Percentiles rank a stretch among this genome's conserved stretches.
These are phyloP conservation scores for Carassius gibelio DNA, from an alignment of 2,113 vertebrate species.

Conservation along the genomic window DNA sequence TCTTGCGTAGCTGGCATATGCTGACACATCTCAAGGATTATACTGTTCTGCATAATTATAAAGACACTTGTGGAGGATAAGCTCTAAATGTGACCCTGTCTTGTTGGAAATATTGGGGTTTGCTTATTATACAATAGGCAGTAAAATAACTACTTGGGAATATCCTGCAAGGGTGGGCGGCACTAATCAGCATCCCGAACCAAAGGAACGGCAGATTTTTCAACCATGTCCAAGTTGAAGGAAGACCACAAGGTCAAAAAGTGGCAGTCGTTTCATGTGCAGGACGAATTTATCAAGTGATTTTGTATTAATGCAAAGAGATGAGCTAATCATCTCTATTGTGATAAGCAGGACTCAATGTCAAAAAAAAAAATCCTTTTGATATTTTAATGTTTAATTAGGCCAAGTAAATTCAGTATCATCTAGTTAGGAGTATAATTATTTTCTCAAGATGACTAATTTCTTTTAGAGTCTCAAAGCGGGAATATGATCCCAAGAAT, in stretches of 20 bases:
- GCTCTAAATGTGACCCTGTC: slow-evolving; percentile 1
- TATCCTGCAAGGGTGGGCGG: neutral
- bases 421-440: slow-evolving; percentile 45
- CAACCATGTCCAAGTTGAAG: neutral
- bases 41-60: slow-evolving; percentile 4
- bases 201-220: neutral
- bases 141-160: neutral
- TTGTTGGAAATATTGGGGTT: neutral
- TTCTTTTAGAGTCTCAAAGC: slow-evolving; percentile 6
- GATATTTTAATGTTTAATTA: slow-evolving; percentile 39
- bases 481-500: slow-evolving; percentile 12
- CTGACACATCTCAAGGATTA: slow-evolving; percentile 12
- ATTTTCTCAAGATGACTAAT: slow-evolving; percentile 39
- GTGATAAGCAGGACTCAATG: neutral
- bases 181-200: neutral
- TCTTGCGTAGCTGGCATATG: slow-evolving; percentile 7
- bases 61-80: neutral
- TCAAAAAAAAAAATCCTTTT: neutral
- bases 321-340: slow-evolving; percentile 25
- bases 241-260: neutral
- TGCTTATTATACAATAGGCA: neutral
- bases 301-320: slow-evolving; percentile 15
- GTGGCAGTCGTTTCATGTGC: neutral
- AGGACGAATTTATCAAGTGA: neutral
- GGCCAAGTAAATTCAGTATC: slow-evolving; percentile 30